Evolutionary conservation across 2,797 vertebrate genomes (phyloP), one percentile per base, ranked within the genome.

Genomic region (Lophotriccus pileatus): DNA sequence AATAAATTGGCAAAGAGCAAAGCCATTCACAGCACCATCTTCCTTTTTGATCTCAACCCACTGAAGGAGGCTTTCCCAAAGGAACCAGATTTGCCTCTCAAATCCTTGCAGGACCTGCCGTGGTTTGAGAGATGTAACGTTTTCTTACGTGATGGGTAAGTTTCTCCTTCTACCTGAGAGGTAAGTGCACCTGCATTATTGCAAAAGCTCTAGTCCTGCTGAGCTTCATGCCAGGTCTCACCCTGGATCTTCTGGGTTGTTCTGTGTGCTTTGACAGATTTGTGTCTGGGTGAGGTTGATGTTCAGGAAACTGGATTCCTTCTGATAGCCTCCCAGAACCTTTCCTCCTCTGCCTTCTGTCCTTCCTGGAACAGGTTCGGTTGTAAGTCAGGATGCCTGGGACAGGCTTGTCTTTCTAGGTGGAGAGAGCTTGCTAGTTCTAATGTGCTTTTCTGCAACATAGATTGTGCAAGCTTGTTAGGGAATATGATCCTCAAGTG

Each of bases 31-130:
- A 79, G 93, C 56, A 89, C 84, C 37, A 68, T 98, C 75, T 97
- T 98, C 92, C 55, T 97, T 32, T 98, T 98, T 93, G 55, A 97
- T 28, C 97, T 98, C 41, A 85, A 78, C 46, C 60, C 90, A 10
- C 95, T 96, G 36, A 70, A 96, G 87, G 77, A 97, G 16, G 64
- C 89, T 59, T 87, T 97, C 50, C 81, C 74, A 41, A 87, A 84
- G 62, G 56, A 91, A 74, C 39, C 44, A 34, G 56, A 75, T 58
- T 47, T 68, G 17, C 52, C 18, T 64, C 24, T 39, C 39, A 73
- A 63, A 52, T 67, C 84, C 22, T 20, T 62, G 9, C 76, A 93
- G 58, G 41, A 52, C 3, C 8, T 97, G 64, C 24, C 94, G 1
- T 94, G 97, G 97, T 90, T 93, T 80, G 92, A 93, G 53, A 97